Conservation (phyloP, 2,113 vertebrate species). For the Vireo altiloquus region DNA sequence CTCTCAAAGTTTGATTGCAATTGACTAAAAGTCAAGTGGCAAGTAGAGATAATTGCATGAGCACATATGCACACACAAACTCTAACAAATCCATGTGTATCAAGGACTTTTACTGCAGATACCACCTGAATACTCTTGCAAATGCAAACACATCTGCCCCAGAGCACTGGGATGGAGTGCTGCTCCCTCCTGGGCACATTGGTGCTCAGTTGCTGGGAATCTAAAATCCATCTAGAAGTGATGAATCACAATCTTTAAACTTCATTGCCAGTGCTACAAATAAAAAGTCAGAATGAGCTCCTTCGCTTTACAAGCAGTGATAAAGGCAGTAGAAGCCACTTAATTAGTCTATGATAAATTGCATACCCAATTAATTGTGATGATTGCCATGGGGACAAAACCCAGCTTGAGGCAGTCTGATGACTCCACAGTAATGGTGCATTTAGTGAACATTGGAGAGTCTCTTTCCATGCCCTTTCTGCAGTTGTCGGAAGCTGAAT, state of each 20-base stretch:
- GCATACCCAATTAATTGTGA: slow-evolving; percentile 56
- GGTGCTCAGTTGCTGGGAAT: background rate
- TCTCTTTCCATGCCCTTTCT: background rate
- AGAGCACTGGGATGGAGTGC: background rate
- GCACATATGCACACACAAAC: rapidly evolving
- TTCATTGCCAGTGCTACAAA: background rate
- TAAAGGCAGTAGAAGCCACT: slow-evolving; percentile 27
- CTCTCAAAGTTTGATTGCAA: background rate
- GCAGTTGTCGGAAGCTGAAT: background rate
- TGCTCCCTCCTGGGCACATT: background rate
- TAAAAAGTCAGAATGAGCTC: background rate
- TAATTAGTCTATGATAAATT: slow-evolving; percentile 61
- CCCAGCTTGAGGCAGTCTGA: background rate
- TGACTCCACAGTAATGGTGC: background rate
- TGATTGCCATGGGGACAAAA: slow-evolving; percentile 39
- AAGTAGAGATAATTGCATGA: background rate
- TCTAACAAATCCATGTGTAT: background rate
- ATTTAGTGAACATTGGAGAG: background rate
- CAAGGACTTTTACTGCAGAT: background rate
- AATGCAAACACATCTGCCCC: background rate
- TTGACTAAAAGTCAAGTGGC: background rate
- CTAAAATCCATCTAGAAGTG: background rate
- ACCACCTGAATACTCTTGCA: background rate
- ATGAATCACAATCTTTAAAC: background rate
- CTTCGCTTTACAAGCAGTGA: slow-evolving; percentile 8